Conservation (phyloP, 2,113 vertebrate species). For the human (Homo sapiens) region DNA sequence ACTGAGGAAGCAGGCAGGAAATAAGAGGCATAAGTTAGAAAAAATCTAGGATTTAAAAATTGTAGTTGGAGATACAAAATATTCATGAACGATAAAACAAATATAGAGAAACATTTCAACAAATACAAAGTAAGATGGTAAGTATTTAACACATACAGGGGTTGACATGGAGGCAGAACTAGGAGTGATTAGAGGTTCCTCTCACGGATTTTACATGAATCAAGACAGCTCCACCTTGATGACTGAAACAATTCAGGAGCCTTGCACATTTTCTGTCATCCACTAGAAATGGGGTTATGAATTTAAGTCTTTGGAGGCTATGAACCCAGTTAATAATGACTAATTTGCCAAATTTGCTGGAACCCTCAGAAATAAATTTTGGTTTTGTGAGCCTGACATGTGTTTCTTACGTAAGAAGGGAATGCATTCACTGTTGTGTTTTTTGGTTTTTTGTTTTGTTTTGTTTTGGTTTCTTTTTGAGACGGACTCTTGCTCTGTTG, state of each 20-base stretch:
- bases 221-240: background rate
- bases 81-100: background rate
- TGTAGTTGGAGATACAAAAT: background rate
- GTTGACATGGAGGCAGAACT: background rate
- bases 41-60: conserved; percentile 18
- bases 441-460: too few relatives aligned
- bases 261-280: too few relatives aligned
- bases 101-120: background rate
- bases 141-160: background rate
- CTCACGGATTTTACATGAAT: background rate
- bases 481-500: too few relatives aligned
- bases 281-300: background rate
- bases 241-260: background rate
- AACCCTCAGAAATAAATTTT: background rate
- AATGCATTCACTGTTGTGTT: background rate
- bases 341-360: background rate
- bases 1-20: background rate
- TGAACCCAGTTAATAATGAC: background rate
- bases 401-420: background rate
- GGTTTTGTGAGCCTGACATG: background rate
- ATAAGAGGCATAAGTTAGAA: background rate
- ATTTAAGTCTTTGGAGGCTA: background rate
- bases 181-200: too few relatives aligned
- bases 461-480: too few relatives aligned
- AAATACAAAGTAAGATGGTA: background rate